Percentiles rank a stretch among this genome's conserved stretches.
Conservation (phyloP, 2,888 invertebrate genomes). For the Lissocephala sabroskyi region DNA sequence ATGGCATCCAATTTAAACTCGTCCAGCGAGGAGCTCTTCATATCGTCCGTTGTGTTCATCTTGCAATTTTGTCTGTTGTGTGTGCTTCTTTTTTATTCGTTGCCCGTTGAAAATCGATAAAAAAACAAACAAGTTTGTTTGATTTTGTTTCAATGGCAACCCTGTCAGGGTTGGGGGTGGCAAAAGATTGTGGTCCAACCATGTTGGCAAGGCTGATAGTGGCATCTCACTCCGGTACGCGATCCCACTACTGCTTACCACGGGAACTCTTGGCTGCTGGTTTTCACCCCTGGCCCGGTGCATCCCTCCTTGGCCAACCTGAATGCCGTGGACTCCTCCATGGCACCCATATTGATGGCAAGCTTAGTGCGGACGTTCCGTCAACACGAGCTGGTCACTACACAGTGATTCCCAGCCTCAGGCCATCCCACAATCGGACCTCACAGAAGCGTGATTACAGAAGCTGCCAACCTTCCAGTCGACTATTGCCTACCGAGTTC, state of each 20-base stretch:
- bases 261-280: constrained; percentile 99
- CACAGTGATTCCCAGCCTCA: constrained; percentile 88
- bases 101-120: neutral
- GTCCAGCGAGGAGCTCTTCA: constrained; percentile 42
- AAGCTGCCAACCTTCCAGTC: constrained; percentile 97
- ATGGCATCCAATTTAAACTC: constrained; percentile 60
- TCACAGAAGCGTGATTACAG: constrained; percentile 98
- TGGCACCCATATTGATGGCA: constrained; percentile 95
- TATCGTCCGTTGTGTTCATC: constrained; percentile 48
- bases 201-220: constrained; percentile 88
- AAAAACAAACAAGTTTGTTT: neutral
- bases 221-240: constrained; percentile 96
- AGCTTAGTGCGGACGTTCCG: constrained; percentile 97
- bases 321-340: constrained; percentile 86
- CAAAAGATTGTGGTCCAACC: constrained; percentile 81
- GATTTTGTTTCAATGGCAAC: constrained; percentile 22
- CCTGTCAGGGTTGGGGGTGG: neutral
- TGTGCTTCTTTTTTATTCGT: too few relatives aligned
- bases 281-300: constrained; percentile 99
- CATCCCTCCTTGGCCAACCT: constrained; percentile 98
- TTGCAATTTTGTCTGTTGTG: neutral
- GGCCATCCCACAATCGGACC: constrained; percentile 92
- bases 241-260: constrained; percentile 99
- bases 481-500: too few relatives aligned
- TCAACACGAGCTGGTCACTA: constrained; percentile 79